Evolutionary conservation across 1,140 invertebrate species (phyloP).

Genomic region (Caerostris extrusa): DNA sequence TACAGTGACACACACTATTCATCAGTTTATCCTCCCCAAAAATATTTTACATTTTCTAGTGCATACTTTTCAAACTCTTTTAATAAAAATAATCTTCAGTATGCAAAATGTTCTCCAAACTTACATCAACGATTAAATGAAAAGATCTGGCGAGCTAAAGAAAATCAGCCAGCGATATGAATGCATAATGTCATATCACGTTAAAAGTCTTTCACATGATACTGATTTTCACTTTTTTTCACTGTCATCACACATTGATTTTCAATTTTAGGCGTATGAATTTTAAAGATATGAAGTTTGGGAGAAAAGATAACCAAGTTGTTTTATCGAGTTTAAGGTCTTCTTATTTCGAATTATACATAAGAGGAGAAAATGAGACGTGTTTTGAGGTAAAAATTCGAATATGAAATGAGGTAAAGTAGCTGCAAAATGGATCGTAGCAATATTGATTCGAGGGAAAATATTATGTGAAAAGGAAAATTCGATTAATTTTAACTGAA

Average conservation of each 20-base stretch:
- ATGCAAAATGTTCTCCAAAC: too few species aligned
- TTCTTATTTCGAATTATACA: slow-evolving; percentile 37
- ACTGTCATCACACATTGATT: slow-evolving; percentile 9
- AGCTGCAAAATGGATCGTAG: too few species aligned
- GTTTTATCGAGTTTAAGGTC: slow-evolving; percentile 12
- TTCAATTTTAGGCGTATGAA: slow-evolving; percentile 3
- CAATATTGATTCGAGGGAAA: too few species aligned
- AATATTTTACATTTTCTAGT: neutral
- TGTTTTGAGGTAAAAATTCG: slow-evolving; percentile 38
- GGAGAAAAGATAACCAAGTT: slow-evolving; percentile 30
- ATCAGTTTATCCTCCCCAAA: neutral
- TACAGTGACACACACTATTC: too few species aligned
- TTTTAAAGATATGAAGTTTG: neutral
- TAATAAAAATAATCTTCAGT: too few species aligned
- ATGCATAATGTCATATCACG: slow-evolving; percentile 17
- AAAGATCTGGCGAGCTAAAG: neutral
- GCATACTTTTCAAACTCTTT: neutral
- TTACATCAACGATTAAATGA: neutral
- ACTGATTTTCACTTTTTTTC: neutral
- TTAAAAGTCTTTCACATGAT: neutral
- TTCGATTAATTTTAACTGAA: slow-evolving; percentile 10
- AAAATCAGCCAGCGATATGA: neutral
- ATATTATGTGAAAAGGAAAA: neutral
- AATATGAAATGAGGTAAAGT: slow-evolving; percentile 4
- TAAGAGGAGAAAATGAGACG: slow-evolving; percentile 46